Conservation (phyloP, 2,888 invertebrate genomes). For the Trachelus stipa region DNA sequence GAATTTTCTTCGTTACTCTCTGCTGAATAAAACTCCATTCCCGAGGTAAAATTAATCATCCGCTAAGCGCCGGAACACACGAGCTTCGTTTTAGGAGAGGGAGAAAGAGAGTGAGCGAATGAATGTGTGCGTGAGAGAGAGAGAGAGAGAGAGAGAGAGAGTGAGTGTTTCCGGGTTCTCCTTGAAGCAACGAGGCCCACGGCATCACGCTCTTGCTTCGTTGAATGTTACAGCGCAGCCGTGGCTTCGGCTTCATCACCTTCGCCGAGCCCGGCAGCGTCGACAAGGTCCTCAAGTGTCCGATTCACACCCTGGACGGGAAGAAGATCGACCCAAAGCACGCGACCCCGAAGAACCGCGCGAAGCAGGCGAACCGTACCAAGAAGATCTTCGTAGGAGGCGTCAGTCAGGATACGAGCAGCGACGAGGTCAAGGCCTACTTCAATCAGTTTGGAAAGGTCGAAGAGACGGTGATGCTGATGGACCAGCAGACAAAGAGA, state of each 20-base stretch:
- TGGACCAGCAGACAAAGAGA: constrained; percentile 93
- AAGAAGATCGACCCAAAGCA: constrained; percentile 96
- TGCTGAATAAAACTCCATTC: no score
- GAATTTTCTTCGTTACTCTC: no score
- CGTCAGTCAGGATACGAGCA: constrained; percentile 91
- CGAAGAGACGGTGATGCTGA: constrained; percentile 92
- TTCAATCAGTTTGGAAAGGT: constrained; percentile 92
- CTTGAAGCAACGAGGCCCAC: no score
- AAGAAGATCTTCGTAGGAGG: constrained; percentile 95
- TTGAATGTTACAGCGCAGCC: constrained; percentile 81
- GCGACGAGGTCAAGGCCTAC: constrained; percentile 90
- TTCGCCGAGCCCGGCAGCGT: constrained; percentile 92
- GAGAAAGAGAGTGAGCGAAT: constrained; percentile 1
- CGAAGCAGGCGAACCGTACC: constrained; percentile 86
- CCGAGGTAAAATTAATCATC: no score
- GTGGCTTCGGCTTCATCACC: constrained; percentile 94
- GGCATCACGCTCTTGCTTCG: no score
- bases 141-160: not conserved
- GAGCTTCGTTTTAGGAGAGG: no score
- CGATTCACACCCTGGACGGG: constrained; percentile 90
- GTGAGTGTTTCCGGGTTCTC: constrained; percentile 31
- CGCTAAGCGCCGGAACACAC: no score
- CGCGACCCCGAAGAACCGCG: constrained; percentile 91
- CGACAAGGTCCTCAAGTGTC: constrained; percentile 90
- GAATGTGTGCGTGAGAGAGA: no score